These are phyloP conservation scores for Solen grandis DNA, from an alignment of 1,140 invertebrate genomes.

Conservation along the genomic window DNA sequence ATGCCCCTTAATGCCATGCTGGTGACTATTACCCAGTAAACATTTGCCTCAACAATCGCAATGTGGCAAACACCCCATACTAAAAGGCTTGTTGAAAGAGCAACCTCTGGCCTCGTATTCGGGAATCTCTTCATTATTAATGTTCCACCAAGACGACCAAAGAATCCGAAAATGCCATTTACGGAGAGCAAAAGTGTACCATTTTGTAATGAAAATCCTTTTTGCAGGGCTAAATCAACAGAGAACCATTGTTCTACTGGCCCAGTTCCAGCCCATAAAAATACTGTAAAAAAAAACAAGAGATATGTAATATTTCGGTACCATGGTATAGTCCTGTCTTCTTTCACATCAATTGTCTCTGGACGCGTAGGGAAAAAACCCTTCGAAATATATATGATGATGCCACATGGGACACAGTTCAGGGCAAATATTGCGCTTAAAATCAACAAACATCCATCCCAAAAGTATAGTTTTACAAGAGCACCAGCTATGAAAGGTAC, in stretches of 20 bases:
- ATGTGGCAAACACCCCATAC: conserved; percentile 9
- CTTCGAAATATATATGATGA: conserved; percentile 14
- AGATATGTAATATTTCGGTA: not conserved
- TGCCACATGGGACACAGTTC: conserved; percentile 8
- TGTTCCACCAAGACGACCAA: not conserved
- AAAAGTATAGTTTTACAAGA: conserved; percentile 11
- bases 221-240: conserved; percentile 22
- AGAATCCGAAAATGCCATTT: conserved; percentile 28
- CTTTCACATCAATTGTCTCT: not conserved
- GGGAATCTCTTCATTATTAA: not conserved
- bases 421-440: not conserved
- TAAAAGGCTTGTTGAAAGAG: not conserved
- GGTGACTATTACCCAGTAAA: conserved; percentile 24
- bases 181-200: conserved; percentile 8
- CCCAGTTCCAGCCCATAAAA: not conserved
- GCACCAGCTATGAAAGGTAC: conserved; percentile 7
- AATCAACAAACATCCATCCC: conserved; percentile 27
- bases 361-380: not conserved
- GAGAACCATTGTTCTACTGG: conserved; percentile 42
- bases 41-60: not conserved
- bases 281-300: not conserved
- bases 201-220: not conserved
- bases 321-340: not conserved
- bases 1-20: conserved; percentile 9
- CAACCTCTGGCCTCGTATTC: not conserved